Percentiles rank a stretch among this genome's conserved stretches.
phyloP scores from a whole-genome alignment of 2,797 vertebrate species.

The Xyrichtys novacula region DNA sequence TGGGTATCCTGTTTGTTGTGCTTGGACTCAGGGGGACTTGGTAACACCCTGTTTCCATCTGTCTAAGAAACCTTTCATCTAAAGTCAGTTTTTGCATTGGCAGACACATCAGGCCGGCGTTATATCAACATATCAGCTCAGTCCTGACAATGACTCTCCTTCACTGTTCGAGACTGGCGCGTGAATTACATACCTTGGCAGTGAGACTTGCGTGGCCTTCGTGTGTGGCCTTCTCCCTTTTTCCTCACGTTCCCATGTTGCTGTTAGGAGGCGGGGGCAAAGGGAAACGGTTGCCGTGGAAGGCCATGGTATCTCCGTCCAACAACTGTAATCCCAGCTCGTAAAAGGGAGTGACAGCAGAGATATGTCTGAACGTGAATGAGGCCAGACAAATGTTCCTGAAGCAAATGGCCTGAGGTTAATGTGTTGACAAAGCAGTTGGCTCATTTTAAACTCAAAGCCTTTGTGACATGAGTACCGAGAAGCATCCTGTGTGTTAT shows the following conservation, averaged over 20 bases:
- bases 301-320: slow-evolving; percentile 57
- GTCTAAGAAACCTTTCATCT: background rate
- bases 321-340: slow-evolving; percentile 69
- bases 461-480: slow-evolving; percentile 7
- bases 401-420: slow-evolving; percentile 43
- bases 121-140: slow-evolving; percentile 11
- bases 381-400: slow-evolving; percentile 53
- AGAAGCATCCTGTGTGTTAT: slow-evolving; percentile 11
- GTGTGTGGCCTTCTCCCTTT: slow-evolving; percentile 60
- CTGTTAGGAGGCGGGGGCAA: slow-evolving; percentile 17
- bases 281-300: slow-evolving; percentile 32
- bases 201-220: slow-evolving; percentile 33
- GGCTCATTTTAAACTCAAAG: slow-evolving; percentile 34
- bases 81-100: slow-evolving; percentile 9
- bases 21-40: background rate
- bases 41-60: background rate
- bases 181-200: slow-evolving; percentile 33
- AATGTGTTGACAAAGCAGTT: slow-evolving; percentile 58
- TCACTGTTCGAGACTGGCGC: slow-evolving; percentile 34
- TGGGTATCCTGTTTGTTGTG: background rate
- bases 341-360: slow-evolving; percentile 74
- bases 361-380: slow-evolving; percentile 66
- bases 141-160: background rate
- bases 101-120: slow-evolving; percentile 5
- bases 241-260: slow-evolving; percentile 54